Percentiles rank a stretch among this genome's conserved stretches.
Evolutionary conservation across 2,113 vertebrate genomes (phyloP).

Genomic region (Boulengeromyrus knoepffleri): DNA sequence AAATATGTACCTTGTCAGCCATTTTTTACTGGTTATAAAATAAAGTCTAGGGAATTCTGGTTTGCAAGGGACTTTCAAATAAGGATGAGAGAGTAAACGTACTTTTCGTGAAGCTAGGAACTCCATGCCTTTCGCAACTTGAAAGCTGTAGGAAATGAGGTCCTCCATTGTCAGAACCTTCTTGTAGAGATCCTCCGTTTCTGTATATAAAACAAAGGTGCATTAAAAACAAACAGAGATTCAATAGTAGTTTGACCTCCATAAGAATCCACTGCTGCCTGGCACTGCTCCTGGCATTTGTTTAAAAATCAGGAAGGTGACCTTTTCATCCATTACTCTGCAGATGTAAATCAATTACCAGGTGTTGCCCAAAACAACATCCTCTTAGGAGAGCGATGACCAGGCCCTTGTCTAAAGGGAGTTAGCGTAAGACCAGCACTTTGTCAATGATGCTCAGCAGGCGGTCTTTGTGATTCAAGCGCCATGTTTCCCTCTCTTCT

Average conservation of each 20-base stretch:
- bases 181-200: conserved; percentile 84
- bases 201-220: conserved; percentile 50
- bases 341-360: conserved; percentile 23
- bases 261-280: neutral
- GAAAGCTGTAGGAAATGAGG: conserved; percentile 91
- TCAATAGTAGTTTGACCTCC: neutral
- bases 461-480: conserved; percentile 22
- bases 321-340: neutral
- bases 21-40: neutral
- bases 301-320: neutral
- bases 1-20: neutral
- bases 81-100: conserved; percentile 31
- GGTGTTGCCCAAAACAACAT: conserved; percentile 35
- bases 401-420: conserved; percentile 31
- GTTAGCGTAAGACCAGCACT: conserved; percentile 37
- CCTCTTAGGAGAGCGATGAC: conserved; percentile 23
- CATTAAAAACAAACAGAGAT: neutral
- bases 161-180: conserved; percentile 80
- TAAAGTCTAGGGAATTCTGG: neutral
- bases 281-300: neutral
- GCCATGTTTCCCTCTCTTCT: conserved; percentile 41
- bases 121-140: conserved; percentile 93
- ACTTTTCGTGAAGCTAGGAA: conserved; percentile 90
- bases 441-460: conserved; percentile 27
- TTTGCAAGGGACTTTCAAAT: neutral